Evolutionary conservation across 2,888 invertebrate genomes (phyloP).

Genomic region (Elysia crispata): DNA sequence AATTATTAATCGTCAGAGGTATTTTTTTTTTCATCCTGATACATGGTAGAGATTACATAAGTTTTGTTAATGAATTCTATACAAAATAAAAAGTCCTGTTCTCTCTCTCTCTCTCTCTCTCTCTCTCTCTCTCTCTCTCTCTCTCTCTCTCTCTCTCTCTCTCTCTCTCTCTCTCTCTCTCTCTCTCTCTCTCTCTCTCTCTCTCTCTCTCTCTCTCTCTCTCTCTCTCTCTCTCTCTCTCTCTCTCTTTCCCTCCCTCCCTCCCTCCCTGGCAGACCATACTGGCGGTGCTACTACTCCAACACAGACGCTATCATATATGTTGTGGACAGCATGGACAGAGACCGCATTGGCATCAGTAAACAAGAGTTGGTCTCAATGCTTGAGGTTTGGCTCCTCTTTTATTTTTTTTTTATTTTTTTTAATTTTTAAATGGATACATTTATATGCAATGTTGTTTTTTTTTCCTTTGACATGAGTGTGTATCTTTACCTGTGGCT

Average conservation of each 20-base stretch:
- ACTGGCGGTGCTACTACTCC: constrained; percentile 99
- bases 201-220: constrained; percentile 23
- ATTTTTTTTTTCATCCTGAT: too few species aligned
- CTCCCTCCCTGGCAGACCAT: constrained; percentile 85
- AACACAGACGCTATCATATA: constrained; percentile 99
- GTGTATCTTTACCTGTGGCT: too few species aligned
- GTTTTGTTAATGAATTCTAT: too few species aligned
- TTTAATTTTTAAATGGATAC: too few species aligned
- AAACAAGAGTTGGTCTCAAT: constrained; percentile 98
- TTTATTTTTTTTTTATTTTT: too few species aligned
- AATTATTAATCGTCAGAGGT: too few species aligned
- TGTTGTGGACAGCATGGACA: constrained; percentile 99
- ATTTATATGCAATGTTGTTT: too few species aligned
- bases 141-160: constrained; percentile 27
- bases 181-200: constrained; percentile 21
- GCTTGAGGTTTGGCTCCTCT: constrained; percentile 85
- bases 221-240: constrained; percentile 29
- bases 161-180: constrained; percentile 30
- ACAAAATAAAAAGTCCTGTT: neutral
- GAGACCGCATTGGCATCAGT: constrained; percentile 98
- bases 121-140: constrained; percentile 25
- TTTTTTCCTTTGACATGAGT: too few species aligned
- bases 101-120: constrained; percentile 29
- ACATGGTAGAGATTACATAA: too few species aligned
- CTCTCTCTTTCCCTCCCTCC: constrained; percentile 14